Percentiles rank a stretch among this genome's conserved stretches.
These are phyloP conservation scores for Acleris sparsana DNA, from an alignment of 2,888 invertebrate species.

Conservation along the genomic window DNA sequence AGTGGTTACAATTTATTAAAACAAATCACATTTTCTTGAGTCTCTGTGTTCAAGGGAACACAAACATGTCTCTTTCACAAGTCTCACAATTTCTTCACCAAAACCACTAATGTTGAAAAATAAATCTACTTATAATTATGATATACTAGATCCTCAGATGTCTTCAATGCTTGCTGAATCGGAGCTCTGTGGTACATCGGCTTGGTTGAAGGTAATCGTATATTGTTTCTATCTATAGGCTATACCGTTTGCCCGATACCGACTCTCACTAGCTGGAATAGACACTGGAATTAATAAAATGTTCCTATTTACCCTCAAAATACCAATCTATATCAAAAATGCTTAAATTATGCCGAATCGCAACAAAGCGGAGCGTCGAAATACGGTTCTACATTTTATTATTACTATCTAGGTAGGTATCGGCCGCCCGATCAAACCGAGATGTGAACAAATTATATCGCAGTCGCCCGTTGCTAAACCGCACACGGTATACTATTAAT, in stretches of 20 bases:
- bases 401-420: conserved; percentile 68
- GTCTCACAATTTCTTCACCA: conserved; percentile 68
- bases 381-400: conserved; percentile 64
- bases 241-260: conserved; percentile 46
- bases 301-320: conserved; percentile 19
- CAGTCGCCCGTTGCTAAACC: conserved; percentile 50
- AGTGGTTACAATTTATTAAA: conserved; percentile 62
- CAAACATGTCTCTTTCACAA: conserved; percentile 61
- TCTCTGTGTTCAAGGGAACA: conserved; percentile 66
- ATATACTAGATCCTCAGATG: conserved; percentile 89
- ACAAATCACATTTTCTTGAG: conserved; percentile 76
- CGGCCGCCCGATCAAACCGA: conserved; percentile 63
- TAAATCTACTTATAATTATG: conserved; percentile 80
- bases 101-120: conserved; percentile 68
- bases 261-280: conserved; percentile 68
- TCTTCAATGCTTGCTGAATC: conserved; percentile 95
- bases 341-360: conserved; percentile 45
- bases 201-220: conserved; percentile 63
- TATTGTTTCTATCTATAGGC: conserved; percentile 61
- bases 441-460: conserved; percentile 66
- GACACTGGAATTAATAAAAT: conserved; percentile 56
- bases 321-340: conserved; percentile 14
- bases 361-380: conserved; percentile 55
- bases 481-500: conserved; percentile 43
- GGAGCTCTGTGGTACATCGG: conserved; percentile 82